Evolutionary conservation across 2,113 vertebrate genomes (phyloP).

Genomic region (Scatophagus argus): DNA sequence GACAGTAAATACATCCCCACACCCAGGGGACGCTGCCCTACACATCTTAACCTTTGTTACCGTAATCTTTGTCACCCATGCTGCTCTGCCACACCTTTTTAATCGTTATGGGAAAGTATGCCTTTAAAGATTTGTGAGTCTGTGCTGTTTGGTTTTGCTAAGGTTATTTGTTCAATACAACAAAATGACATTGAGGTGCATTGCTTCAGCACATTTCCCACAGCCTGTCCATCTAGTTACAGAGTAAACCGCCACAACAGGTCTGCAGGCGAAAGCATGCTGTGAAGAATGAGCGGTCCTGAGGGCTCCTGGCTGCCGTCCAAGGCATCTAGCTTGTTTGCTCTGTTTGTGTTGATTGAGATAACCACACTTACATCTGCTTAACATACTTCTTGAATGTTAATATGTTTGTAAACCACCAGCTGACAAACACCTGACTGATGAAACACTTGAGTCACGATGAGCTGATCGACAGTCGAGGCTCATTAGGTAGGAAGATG

Average conservation of each 20-base stretch:
- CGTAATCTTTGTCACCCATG: background rate
- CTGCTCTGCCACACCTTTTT: constrained; percentile 23
- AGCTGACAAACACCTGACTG: background rate
- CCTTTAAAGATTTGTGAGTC: background rate
- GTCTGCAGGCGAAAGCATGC: constrained; percentile 43
- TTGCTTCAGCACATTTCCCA: constrained; percentile 48
- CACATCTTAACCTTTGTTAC: background rate
- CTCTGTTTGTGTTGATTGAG: constrained; percentile 23
- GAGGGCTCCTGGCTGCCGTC: constrained; percentile 37
- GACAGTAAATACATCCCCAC: constrained; percentile 32
- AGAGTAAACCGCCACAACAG: constrained; percentile 48
- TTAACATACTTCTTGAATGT: background rate
- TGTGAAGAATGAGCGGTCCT: constrained; percentile 24
- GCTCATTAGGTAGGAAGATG: background rate
- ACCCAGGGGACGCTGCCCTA: constrained; percentile 55
- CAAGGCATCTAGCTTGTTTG: constrained; percentile 29
- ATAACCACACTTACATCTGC: constrained; percentile 7
- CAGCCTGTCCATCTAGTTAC: constrained; percentile 60
- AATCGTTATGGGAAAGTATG: constrained; percentile 16
- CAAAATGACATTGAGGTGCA: constrained; percentile 13
- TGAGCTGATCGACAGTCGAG: background rate
- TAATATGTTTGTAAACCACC: constrained; percentile 18
- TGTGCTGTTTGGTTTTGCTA: background rate
- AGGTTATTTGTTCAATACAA: constrained; percentile 20
- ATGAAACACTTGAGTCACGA: background rate